Evolutionary conservation across 2,888 invertebrate genomes (phyloP).

Genomic region (Elmis aenea): DNA sequence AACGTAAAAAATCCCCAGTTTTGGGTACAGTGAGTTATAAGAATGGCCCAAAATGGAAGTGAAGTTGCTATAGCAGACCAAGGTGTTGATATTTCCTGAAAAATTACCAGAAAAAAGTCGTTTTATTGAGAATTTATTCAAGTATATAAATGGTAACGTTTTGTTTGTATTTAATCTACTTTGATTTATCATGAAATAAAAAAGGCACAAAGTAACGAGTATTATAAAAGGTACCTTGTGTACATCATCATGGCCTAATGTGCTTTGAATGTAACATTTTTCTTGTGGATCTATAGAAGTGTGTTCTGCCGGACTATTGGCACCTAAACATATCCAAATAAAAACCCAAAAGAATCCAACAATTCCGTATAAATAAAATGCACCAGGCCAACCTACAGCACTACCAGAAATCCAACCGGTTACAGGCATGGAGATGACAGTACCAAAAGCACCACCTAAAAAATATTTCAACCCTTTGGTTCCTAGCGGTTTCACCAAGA

Average conservation of each 20-base stretch:
- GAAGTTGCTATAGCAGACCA: conserved; percentile 71
- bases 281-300: conserved; percentile 57
- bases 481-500: no score
- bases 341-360: conserved; percentile 56
- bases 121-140: no score
- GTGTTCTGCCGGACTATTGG: conserved; percentile 57
- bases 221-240: no score
- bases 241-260: no score
- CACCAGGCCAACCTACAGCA: conserved; percentile 66
- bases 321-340: conserved; percentile 55
- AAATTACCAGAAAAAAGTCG: conserved; percentile 2
- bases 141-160: no score
- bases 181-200: no score
- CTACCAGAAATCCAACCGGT: conserved; percentile 65
- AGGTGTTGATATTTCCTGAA: conserved; percentile 52
- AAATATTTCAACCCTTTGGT: no score
- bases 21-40: conserved; percentile 66
- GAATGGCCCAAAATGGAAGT: conserved; percentile 67
- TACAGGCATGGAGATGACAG: conserved; percentile 62
- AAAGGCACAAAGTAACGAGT: no score
- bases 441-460: conserved; percentile 70
- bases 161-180: no score
- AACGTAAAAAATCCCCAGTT: conserved; percentile 79
- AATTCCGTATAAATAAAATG: conserved; percentile 65
- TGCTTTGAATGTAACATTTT: conserved; percentile 55